These are phyloP conservation scores for Gobius niger DNA, from an alignment of 2,113 vertebrate genomes.

Conservation along the genomic window DNA sequence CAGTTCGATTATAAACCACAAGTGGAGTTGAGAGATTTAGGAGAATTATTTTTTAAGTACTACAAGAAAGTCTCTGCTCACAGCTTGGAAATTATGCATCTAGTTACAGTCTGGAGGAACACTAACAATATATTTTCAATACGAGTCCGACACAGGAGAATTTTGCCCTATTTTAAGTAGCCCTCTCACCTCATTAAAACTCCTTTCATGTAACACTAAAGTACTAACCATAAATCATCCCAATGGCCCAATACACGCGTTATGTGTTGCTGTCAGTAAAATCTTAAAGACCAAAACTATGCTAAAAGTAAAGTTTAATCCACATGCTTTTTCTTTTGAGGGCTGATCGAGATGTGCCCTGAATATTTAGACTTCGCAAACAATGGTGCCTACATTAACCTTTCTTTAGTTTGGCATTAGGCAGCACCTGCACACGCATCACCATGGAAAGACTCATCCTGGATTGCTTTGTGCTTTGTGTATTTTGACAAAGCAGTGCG, in stretches of 20 bases:
- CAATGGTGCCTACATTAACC: neutral
- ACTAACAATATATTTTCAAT: neutral
- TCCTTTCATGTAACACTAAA: no score
- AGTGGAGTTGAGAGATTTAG: conserved; percentile 12
- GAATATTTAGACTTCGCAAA: neutral
- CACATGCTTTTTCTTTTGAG: neutral
- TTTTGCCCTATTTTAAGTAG: neutral
- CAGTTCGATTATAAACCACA: conserved; percentile 13
- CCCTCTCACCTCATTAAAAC: no score
- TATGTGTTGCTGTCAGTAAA: no score
- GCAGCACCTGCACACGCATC: neutral
- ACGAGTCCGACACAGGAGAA: neutral
- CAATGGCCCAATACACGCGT: no score
- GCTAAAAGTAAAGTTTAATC: neutral
- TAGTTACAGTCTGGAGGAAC: conserved; percentile 5
- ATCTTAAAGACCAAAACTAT: no score
- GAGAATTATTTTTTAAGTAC: conserved; percentile 5
- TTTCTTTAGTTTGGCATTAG: neutral
- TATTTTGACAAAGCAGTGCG: neutral
- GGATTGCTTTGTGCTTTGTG: neutral
- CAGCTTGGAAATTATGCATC: neutral
- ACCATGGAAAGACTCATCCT: neutral
- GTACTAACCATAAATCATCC: no score
- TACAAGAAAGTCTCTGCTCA: conserved; percentile 16
- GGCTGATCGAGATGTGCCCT: neutral